Conservation (phyloP, 2,888 invertebrate genomes). For the Drosophila hamatofila region DNA sequence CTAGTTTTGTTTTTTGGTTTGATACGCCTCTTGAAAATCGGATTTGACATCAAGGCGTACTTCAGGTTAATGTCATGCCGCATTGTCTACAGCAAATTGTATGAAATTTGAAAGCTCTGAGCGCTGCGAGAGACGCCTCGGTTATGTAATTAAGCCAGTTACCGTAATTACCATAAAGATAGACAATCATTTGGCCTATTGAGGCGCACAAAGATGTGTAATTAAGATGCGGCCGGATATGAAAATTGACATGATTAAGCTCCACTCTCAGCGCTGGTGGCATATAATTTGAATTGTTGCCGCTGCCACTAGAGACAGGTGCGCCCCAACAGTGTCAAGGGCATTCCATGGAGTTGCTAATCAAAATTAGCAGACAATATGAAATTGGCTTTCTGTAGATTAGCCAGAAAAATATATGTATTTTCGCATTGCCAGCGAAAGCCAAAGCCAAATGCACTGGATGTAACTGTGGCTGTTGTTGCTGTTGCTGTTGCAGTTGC, state of each 20-base stretch:
- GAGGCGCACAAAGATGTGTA: constrained; percentile 48
- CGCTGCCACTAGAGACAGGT: constrained; percentile 34
- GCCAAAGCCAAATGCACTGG: constrained; percentile 12
- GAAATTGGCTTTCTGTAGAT: constrained; percentile 32
- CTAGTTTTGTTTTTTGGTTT: constrained; percentile 6
- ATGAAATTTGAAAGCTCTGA: constrained; percentile 36
- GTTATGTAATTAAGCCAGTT: constrained; percentile 72
- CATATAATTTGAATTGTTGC: constrained; percentile 49
- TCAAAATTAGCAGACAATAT: constrained; percentile 42
- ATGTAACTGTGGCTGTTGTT: not conserved
- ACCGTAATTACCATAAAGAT: constrained; percentile 69
- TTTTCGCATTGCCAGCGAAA: constrained; percentile 43
- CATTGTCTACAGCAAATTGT: constrained; percentile 50
- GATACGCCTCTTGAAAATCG: constrained; percentile 49
- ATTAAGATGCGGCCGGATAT: constrained; percentile 67
- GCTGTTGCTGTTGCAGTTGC: constrained; percentile 22
- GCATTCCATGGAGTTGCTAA: constrained; percentile 18
- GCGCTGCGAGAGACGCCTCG: constrained; percentile 33
- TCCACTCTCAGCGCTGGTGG: constrained; percentile 36
- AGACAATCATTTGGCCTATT: constrained; percentile 63
- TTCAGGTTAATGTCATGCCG: constrained; percentile 55
- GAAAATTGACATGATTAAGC: constrained; percentile 61
- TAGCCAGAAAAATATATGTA: constrained; percentile 19
- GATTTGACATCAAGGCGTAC: constrained; percentile 68
- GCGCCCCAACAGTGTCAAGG: constrained; percentile 53